Evolutionary conservation across 92 coral and sea anemone species (phyloP), one percentile per base, ranked within the genome.

Genomic region (Zoanthus sansibaricus): DNA sequence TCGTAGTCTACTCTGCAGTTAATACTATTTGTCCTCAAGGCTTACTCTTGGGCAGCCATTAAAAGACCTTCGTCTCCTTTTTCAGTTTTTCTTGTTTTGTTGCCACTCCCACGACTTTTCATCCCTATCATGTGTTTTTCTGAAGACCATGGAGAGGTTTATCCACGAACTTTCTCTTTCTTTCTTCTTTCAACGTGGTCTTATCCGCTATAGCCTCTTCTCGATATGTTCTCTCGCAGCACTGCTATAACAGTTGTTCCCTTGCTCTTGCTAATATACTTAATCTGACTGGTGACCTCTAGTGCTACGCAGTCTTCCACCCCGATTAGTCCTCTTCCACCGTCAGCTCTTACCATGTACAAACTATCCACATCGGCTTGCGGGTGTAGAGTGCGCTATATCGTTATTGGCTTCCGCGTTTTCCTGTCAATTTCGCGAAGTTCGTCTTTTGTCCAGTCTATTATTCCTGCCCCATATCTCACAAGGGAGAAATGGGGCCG

Each of bases 11-110:
- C 25, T 25, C 25, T 25, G 25, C 25, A 25, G 25, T 25, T 25
- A 25, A 75, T 16, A 20, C 51, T 15, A 30, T 75, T 86, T 30
- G 83, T 86, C 20, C 75, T 18, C 37, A 86, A 45, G n/a, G 82
- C 74, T 52, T 78, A 42, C 1, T 78, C 66, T 52, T 46, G 0
- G 9, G 47, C 69, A 10, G 62, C 83, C 17, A 3, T 32, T 16
- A 46, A 30, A 33, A 17, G 18, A 32, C 70, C 66, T 78, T 78
- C 30, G 4, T 71, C 14, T 45, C 33, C 45, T 55, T 56, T 68
- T 56, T 75, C 49, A 78, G 21, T 11, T 25, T 52, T 48, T 49
- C 69, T 55, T 55, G n/a, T 78, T 66, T 16, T 48, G n/a, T 56
- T 56, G 32, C 69, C 66, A 78, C 47, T 78, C 51, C n/a, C 84